phyloP scores from a whole-genome alignment of 2,797 vertebrate species.

The Peromyscus aztecus region DNA sequence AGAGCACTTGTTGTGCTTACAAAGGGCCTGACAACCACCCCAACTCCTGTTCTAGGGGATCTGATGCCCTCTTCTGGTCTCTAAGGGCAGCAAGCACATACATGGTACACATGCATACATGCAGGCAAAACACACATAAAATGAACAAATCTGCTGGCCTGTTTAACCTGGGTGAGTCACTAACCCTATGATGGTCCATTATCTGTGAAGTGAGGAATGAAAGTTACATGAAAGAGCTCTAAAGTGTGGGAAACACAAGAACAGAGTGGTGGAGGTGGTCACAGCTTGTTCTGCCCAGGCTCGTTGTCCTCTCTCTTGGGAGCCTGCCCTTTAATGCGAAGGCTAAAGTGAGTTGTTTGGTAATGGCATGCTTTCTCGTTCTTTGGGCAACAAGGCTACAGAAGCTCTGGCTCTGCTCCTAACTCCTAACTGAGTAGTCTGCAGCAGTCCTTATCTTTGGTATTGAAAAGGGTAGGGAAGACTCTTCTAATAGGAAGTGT shows the following conservation, averaged over 20 bases:
- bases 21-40: not conserved
- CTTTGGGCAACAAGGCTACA: not conserved
- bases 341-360: not conserved
- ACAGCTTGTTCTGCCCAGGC: not conserved
- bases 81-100: not conserved
- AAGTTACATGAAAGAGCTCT: slow-evolving; percentile 2
- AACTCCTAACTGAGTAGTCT: not conserved
- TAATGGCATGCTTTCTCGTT: not conserved
- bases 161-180: slow-evolving; percentile 18
- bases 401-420: not conserved
- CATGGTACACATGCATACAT: not conserved
- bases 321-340: not conserved
- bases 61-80: not conserved
- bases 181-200: not conserved
- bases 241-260: not conserved
- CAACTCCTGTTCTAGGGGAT: not conserved
- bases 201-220: not conserved
- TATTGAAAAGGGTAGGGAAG: not conserved
- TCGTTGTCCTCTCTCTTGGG: not conserved
- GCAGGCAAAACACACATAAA: not conserved
- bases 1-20: not conserved
- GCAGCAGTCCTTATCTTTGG: not conserved
- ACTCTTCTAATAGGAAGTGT: slow-evolving; percentile 55
- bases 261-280: not conserved
- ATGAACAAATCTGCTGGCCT: not conserved